Percentiles rank a stretch among this genome's conserved stretches.
Evolutionary conservation across 2,888 invertebrate species (phyloP).

Genomic region (Drosophila putrida): DNA sequence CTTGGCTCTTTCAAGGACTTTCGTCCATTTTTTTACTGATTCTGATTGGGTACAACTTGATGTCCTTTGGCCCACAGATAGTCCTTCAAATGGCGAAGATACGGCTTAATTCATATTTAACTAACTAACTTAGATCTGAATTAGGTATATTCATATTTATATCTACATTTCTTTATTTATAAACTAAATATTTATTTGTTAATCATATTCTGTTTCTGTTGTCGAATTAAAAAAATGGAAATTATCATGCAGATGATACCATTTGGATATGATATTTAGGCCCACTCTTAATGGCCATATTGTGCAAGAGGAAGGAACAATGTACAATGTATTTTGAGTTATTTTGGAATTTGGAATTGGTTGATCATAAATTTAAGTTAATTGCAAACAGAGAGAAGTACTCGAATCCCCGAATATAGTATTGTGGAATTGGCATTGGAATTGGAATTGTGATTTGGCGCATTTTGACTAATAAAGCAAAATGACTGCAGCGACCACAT

Average conservation of each 20-base stretch:
- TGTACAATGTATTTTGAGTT: slow-evolving; percentile 49
- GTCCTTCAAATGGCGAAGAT: no score
- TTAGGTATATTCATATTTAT: no score
- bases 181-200: neutral
- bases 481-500: slow-evolving; percentile 68
- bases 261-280: neutral
- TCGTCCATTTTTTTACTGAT: no score
- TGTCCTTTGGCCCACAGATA: no score
- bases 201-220: neutral
- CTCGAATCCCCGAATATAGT: slow-evolving; percentile 49
- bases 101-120: no score
- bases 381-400: slow-evolving; percentile 61
- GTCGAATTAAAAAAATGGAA: neutral
- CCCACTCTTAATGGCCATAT: slow-evolving; percentile 22
- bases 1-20: no score
- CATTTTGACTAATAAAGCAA: slow-evolving; percentile 82
- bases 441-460: slow-evolving; percentile 58
- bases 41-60: no score
- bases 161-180: no score
- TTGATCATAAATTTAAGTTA: slow-evolving; percentile 78
- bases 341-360: slow-evolving; percentile 52
- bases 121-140: no score
- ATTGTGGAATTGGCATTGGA: slow-evolving; percentile 15
- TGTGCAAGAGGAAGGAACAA: slow-evolving; percentile 1
- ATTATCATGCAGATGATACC: neutral